Evolutionary conservation across 2,797 vertebrate species (phyloP).

Genomic region (Hirundo rustica): DNA sequence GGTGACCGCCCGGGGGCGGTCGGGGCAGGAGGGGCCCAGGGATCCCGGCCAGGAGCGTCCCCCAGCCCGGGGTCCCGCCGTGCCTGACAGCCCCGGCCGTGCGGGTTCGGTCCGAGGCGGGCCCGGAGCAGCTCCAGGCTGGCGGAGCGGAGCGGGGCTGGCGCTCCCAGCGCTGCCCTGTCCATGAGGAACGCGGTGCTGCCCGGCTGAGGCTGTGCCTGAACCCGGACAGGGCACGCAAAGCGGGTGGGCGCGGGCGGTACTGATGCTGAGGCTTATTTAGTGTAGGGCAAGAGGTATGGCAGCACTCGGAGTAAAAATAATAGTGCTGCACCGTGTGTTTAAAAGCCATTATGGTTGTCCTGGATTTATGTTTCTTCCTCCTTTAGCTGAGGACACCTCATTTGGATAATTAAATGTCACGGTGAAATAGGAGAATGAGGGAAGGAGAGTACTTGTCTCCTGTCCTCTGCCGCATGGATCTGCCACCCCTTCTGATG

Average conservation of each 20-base stretch:
- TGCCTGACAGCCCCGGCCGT: fast-evolving
- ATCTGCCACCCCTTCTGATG: neutral
- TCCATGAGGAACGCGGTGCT: fast-evolving
- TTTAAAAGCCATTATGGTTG: neutral
- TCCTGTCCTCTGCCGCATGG: neutral
- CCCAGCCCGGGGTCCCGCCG: neutral
- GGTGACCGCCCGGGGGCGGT: neutral
- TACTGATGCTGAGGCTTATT: neutral
- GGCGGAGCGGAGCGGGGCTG: neutral
- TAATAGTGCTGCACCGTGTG: neutral
- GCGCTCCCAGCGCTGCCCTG: neutral
- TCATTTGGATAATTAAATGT: conserved; percentile 32
- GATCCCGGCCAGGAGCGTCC: neutral
- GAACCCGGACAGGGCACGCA: fast-evolving
- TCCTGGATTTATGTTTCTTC: neutral
- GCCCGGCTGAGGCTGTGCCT: neutral
- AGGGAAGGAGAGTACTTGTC: neutral
- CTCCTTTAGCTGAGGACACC: neutral
- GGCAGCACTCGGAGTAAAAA: neutral
- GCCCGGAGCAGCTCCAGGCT: fast-evolving
- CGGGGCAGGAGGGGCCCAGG: fast-evolving
- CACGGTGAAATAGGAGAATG: neutral
- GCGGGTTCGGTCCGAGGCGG: fast-evolving
- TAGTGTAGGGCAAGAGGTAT: neutral
- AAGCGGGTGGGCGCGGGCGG: neutral